Percentiles rank a stretch among this genome's conserved stretches.
These are phyloP conservation scores for Maconellicoccus hirsutus DNA, from an alignment of 1,140 invertebrate genomes.

Conservation along the genomic window DNA sequence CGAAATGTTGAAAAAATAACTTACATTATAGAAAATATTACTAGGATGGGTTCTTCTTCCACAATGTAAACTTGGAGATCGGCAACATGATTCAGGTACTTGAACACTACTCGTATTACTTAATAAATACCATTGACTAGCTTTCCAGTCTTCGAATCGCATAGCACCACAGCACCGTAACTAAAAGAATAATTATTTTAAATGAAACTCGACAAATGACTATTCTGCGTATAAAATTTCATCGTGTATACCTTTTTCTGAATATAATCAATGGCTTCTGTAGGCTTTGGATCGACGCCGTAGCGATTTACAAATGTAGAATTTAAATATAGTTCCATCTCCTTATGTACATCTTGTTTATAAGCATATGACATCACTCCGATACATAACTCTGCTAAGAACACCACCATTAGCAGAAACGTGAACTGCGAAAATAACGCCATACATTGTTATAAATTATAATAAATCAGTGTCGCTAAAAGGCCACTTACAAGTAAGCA, in stretches of 20 bases:
- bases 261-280: constrained; percentile 12
- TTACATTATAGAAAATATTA: constrained; percentile 7
- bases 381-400: neutral
- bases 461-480: no score
- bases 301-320: constrained; percentile 11
- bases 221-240: neutral
- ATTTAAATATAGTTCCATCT: neutral
- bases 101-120: neutral
- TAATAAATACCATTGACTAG: constrained; percentile 14
- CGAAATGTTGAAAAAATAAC: neutral
- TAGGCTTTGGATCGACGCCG: neutral
- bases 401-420: neutral
- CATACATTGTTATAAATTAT: no score
- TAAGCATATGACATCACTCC: neutral
- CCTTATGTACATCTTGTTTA: neutral
- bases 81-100: constrained; percentile 7
- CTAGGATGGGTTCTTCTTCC: neutral
- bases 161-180: neutral
- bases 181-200: neutral
- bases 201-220: neutral
- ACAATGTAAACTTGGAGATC: constrained; percentile 13
- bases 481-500: no score
- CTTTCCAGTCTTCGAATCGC: constrained; percentile 13
- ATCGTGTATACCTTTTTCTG: neutral
- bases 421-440: neutral